A percentile compares a stretch with the other conserved stretches of the same genome.
These are phyloP conservation scores for Zaprionus taronus DNA, from an alignment of 1,140 invertebrate genomes.

Conservation along the genomic window DNA sequence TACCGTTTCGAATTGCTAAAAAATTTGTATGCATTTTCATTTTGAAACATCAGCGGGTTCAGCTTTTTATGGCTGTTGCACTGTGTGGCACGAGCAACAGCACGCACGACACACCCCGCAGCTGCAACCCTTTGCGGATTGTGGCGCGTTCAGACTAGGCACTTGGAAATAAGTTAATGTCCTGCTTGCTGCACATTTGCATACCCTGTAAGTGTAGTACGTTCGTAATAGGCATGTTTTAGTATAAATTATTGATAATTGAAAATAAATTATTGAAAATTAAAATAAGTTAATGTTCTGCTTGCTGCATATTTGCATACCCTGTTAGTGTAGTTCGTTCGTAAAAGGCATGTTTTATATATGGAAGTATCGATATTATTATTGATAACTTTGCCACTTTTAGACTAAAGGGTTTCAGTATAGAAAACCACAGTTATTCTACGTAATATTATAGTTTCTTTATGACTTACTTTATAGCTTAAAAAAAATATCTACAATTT, in stretches of 20 bases:
- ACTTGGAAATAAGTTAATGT: background rate
- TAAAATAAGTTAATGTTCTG: background rate
- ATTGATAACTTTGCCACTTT: no score
- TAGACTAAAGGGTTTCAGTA: no score
- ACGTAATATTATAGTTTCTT: no score
- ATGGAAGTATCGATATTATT: no score
- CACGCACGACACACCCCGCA: constrained; percentile 34
- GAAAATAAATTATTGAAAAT: no score
- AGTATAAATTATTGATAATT: no score
- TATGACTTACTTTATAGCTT: no score
- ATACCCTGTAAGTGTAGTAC: background rate
- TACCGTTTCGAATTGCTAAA: constrained; percentile 29
- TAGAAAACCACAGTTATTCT: no score
- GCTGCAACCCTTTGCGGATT: constrained; percentile 55
- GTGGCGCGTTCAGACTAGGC: constrained; percentile 10
- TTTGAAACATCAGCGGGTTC: constrained; percentile 12
- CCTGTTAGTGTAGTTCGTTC: no score
- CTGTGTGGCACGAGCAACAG: constrained; percentile 8
- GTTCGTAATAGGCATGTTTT: no score
- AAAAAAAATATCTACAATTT: no score
- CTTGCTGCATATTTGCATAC: background rate
- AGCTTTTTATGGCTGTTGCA: constrained; percentile 63
- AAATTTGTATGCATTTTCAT: constrained; percentile 59
- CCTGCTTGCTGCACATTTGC: background rate
- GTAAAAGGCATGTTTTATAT: no score